Evolutionary conservation across 2,888 invertebrate genomes (phyloP).

Genomic region (Dusona sp.): DNA sequence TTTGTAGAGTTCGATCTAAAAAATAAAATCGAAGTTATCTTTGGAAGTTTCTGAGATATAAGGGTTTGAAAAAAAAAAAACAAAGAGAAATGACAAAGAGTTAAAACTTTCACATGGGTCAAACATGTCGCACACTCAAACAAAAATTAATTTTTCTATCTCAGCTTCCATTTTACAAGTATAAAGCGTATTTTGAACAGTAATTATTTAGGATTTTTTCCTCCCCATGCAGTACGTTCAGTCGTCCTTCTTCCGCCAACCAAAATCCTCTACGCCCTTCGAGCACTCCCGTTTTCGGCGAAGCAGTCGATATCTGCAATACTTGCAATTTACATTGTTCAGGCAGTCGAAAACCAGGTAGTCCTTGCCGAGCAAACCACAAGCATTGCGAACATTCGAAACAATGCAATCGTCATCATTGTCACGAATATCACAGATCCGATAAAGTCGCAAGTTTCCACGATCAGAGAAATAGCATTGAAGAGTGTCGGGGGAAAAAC

Average conservation of each 20-base stretch:
- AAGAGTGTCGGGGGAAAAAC: conserved; percentile 50
- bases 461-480: conserved; percentile 20
- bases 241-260: conserved; percentile 53
- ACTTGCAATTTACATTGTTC: conserved; percentile 39
- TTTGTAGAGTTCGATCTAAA: no score
- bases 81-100: background rate
- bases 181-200: background rate
- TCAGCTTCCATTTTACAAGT: background rate
- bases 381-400: conserved; percentile 40
- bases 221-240: conserved; percentile 62
- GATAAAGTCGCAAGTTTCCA: conserved; percentile 27
- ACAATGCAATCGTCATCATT: conserved; percentile 52
- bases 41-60: background rate
- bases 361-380: conserved; percentile 54
- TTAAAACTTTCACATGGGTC: background rate
- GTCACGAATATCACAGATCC: conserved; percentile 30
- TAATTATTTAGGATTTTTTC: background rate
- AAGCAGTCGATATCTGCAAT: conserved; percentile 19
- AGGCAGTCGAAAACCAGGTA: conserved; percentile 53
- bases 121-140: no score
- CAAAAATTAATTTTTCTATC: background rate
- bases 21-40: background rate
- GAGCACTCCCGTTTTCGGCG: conserved; percentile 62
- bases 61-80: background rate
- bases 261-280: conserved; percentile 52